A percentile compares a stretch with the other conserved stretches of the same genome.
Evolutionary conservation across 2,797 vertebrate species (phyloP).

Genomic region (Leptodactylus fallax): DNA sequence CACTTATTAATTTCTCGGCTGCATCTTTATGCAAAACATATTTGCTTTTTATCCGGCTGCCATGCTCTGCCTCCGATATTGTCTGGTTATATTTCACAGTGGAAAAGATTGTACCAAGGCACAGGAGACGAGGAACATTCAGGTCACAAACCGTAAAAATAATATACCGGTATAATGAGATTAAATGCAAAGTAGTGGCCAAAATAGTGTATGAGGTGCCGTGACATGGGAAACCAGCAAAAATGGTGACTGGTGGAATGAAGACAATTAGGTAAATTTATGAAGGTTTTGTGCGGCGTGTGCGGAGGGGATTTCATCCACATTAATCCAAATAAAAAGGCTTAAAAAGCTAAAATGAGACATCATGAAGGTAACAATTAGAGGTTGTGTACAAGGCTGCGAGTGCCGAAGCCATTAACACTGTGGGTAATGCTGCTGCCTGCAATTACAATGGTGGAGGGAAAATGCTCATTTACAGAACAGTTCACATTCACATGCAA

Average conservation of each 20-base stretch:
- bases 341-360: neutral
- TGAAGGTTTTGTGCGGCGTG: neutral
- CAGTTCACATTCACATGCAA: too few species aligned
- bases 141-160: neutral
- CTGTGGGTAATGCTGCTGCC: neutral
- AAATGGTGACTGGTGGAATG: neutral
- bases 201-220: neutral
- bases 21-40: slow-evolving; percentile 62
- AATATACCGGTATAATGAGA: neutral
- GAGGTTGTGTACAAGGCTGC: neutral
- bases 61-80: neutral
- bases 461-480: too few species aligned
- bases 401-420: neutral
- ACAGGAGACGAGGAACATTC: neutral
- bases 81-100: too few species aligned
- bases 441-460: neutral
- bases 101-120: neutral
- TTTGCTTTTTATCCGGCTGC: slow-evolving; percentile 28
- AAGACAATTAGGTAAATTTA: neutral
- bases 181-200: neutral
- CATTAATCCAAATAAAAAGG: neutral
- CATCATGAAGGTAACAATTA: neutral
- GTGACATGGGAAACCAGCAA: too few species aligned
- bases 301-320: neutral
- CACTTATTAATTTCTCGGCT: slow-evolving; percentile 51